Evolutionary conservation across 2,888 invertebrate genomes (phyloP).

Genomic region (Brachyptera putata): DNA sequence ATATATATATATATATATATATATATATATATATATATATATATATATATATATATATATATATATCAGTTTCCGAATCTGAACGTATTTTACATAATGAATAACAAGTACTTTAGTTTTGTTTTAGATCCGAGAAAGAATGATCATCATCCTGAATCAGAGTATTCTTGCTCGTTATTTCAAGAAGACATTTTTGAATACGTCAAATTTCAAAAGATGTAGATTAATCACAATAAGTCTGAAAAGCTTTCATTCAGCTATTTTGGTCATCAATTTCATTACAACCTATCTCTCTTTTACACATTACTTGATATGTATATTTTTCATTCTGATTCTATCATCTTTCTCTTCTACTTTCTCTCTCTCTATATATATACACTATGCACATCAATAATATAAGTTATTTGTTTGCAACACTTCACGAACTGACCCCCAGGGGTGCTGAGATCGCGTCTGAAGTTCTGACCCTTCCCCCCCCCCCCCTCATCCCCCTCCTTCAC

Average conservation of each 20-base stretch:
- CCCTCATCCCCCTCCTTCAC: neutral
- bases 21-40: too few species aligned
- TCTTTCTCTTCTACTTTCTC: neutral
- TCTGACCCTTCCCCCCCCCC: too few species aligned
- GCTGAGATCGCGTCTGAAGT: too few species aligned
- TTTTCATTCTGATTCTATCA: neutral
- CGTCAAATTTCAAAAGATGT: constrained; percentile 19
- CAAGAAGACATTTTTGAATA: neutral
- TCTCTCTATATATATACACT: neutral
- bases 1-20: too few species aligned
- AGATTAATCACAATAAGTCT: constrained; percentile 15
- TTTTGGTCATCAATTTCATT: constrained; percentile 17
- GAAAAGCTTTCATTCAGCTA: neutral
- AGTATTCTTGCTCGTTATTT: neutral
- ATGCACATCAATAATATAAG: constrained; percentile 14
- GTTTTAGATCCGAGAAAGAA: neutral
- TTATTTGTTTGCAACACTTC: constrained; percentile 18
- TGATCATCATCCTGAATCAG: neutral
- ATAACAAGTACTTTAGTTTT: too few species aligned
- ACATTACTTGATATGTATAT: neutral
- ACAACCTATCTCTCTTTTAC: too few species aligned
- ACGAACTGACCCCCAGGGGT: constrained; percentile 8
- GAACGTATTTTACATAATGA: too few species aligned
- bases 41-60: too few species aligned
- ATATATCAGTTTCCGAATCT: too few species aligned